Conservation (phyloP, 2,113 vertebrate species). For the Holacanthus passer region DNA sequence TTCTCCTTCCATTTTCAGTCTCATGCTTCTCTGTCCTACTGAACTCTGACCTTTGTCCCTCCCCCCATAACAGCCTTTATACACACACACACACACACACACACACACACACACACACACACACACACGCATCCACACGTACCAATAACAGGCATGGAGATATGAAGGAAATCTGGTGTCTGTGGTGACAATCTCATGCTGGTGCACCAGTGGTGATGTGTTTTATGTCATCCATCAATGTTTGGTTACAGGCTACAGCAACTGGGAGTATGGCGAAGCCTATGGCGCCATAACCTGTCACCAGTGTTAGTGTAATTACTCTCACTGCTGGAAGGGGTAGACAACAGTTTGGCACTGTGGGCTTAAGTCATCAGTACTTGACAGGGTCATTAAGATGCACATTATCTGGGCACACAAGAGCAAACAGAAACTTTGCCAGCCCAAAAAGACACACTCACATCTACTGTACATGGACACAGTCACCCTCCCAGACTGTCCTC, state of each 20-base stretch:
- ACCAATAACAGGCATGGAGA: background rate
- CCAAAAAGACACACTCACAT: background rate
- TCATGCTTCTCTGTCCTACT: conserved; percentile 19
- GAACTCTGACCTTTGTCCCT: conserved; percentile 41
- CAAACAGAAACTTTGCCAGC: background rate
- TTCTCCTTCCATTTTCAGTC: background rate
- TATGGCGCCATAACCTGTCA: no score
- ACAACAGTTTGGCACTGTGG: no score
- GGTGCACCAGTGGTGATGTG: no score
- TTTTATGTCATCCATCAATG: no score
- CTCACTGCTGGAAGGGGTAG: no score
- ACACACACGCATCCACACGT: conserved; percentile 9
- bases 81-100: conserved; percentile 19
- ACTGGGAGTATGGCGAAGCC: no score
- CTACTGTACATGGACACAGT: background rate
- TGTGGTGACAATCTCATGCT: no score
- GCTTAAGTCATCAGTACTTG: conserved; percentile 56
- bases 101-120: conserved; percentile 3
- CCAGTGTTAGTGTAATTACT: no score
- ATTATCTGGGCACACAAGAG: background rate
- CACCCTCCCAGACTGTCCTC: background rate
- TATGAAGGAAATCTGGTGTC: no score
- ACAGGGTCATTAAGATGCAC: conserved; percentile 7
- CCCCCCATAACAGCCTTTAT: conserved; percentile 5
- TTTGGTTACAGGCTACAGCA: no score